Percentiles rank a stretch among this genome's conserved stretches.
Conservation (phyloP, 2,888 invertebrate species). For the Euspilapteryx auroguttella region DNA sequence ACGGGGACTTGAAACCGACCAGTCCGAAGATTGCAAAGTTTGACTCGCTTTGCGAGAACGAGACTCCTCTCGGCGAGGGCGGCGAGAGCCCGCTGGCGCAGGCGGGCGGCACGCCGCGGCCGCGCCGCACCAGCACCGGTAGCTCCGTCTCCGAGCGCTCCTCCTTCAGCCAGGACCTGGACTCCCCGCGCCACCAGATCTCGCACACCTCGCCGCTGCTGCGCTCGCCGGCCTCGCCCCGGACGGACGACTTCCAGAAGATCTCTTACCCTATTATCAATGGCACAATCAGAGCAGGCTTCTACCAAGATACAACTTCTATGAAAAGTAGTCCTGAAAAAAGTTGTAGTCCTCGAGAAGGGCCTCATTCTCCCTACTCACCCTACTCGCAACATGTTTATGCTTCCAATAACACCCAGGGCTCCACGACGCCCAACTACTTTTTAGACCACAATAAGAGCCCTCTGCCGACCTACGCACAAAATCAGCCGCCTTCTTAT, state of each 20-base stretch:
- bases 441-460: conserved; percentile 48
- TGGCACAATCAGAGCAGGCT: conserved; percentile 83
- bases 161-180: conserved; percentile 76
- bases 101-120: conserved; percentile 42
- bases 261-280: conserved; percentile 76
- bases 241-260: conserved; percentile 69
- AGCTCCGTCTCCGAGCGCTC: conserved; percentile 79
- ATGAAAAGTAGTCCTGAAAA: conserved; percentile 83
- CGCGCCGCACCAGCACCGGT: conserved; percentile 75
- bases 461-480: conserved; percentile 39
- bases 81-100: conserved; percentile 39
- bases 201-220: conserved; percentile 74
- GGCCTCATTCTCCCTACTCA: conserved; percentile 56
- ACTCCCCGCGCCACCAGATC: conserved; percentile 73
- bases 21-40: conserved; percentile 34
- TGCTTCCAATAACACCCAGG: conserved; percentile 29
- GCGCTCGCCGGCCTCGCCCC: conserved; percentile 77
- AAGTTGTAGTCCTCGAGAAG: conserved; percentile 78
- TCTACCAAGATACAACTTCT: conserved; percentile 86
- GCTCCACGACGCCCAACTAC: conserved; percentile 37
- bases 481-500: conserved; percentile 54
- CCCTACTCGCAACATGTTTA: conserved; percentile 51
- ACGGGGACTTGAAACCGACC: conserved; percentile 20
- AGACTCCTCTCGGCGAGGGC: conserved; percentile 40
- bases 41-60: conserved; percentile 38